Base-by-base conservation (phyloP, 1,140 invertebrate species). In the Pygmarrhopalites habei region DNA sequence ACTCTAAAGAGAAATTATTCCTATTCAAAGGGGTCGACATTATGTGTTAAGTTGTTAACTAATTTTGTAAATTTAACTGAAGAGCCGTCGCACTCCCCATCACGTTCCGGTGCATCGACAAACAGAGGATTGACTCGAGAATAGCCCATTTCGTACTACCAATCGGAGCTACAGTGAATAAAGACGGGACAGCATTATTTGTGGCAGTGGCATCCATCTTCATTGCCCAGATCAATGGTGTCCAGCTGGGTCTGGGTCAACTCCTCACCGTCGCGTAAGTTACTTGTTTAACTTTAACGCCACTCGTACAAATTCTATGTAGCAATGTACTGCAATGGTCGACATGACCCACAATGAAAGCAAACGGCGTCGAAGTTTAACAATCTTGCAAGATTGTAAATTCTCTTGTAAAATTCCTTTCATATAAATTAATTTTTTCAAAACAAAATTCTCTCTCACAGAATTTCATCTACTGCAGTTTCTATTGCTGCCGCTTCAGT, bases 1-100 rank as follows among this genome's bases (percentile, higher is more conserved):
- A n/a, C n/a, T 87, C 85, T 79, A 72, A 70, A 73, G 10, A 23
- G 26, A 41, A 41, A 41, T 41, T n/a, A 41, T 41, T 41, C 10
- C 39, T 41, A 12, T 41, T 10, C 39, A 41, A 41, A 41, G 39
- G n/a, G n/a, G n/a, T 41, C 39, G n/a, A 12, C 10, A 41, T n/a
- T n/a, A 41, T 41, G n/a, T 41, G n/a, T 41, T n/a, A 41, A 41
- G 10, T 23, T 55, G 10, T 55, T 12, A n/a, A n/a, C n/a, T n/a
- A n/a, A n/a, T n/a, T n/a, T n/a, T n/a, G n/a, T n/a, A n/a, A n/a
- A n/a, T n/a, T n/a, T n/a, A n/a, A n/a, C n/a, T n/a, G n/a, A 77
- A 95, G 92, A 75, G 88, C 94, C 70, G 94, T 93, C 46, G 93
- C 95, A 46, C 80, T 98, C 47, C 95, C 95, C 44, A 85, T 97